These are phyloP conservation scores for Heteromormyrus szaboi DNA, from an alignment of 2,797 vertebrate species.

Conservation along the genomic window DNA sequence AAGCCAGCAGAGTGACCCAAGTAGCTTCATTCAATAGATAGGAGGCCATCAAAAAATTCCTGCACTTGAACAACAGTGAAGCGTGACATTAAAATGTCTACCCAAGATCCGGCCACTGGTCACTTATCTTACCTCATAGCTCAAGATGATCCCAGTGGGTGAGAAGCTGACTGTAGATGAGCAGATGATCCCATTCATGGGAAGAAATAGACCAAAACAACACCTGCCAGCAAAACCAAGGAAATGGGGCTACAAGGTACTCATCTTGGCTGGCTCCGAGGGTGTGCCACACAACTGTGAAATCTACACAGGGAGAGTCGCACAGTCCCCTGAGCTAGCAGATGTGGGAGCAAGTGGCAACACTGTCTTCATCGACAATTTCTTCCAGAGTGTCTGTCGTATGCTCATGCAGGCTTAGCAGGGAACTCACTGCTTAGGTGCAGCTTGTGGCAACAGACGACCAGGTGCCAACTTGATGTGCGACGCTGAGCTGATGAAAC, in stretches of 20 bases:
- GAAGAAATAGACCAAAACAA: constrained; percentile 23
- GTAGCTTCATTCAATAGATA: constrained; percentile 25
- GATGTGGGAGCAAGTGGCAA: constrained; percentile 11
- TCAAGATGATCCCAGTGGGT: constrained; percentile 21
- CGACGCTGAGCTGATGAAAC: not conserved
- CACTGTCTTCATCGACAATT: constrained; percentile 17
- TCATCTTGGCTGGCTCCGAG: constrained; percentile 1
- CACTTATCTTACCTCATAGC: constrained; percentile 14
- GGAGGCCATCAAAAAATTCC: constrained; percentile 19
- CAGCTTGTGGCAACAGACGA: not conserved
- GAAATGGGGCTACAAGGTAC: constrained; percentile 24
- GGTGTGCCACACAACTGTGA: constrained; percentile 9
- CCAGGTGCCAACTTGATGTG: not conserved
- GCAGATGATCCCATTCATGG: constrained; percentile 34
- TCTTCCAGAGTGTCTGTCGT: constrained; percentile 14
- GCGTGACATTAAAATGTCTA: constrained; percentile 11
- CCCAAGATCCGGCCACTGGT: constrained; percentile 17
- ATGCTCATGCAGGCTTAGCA: constrained; percentile 11
- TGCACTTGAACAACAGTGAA: constrained; percentile 19
- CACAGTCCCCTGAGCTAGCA: constrained; percentile 5
- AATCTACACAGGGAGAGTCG: constrained; percentile 15
- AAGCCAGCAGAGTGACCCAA: not conserved
- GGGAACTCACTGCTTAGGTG: not conserved
- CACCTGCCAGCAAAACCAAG: constrained; percentile 27
- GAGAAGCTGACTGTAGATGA: constrained; percentile 28